These are phyloP conservation scores for Heterocephalus glaber DNA, from an alignment of 2,113 vertebrate genomes.

Conservation along the genomic window DNA sequence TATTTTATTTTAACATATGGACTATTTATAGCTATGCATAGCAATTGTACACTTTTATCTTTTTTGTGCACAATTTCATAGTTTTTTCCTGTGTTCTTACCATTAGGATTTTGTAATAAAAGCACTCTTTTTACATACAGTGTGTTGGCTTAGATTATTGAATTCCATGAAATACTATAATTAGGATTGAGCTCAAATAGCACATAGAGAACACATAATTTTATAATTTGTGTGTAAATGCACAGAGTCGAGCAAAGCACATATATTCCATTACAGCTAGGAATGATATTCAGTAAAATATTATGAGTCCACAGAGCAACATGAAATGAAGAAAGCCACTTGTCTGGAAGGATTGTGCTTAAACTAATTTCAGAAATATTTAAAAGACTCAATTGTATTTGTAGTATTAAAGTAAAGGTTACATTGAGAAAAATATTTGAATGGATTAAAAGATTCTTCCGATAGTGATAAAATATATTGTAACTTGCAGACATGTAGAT, in stretches of 20 bases:
- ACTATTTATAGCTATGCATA: neutral
- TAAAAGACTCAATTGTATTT: conserved; percentile 42
- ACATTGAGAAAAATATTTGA: neutral
- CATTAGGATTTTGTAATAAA: conserved; percentile 6
- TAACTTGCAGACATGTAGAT: neutral
- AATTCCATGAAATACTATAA: neutral
- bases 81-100: neutral
- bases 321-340: conserved; percentile 2
- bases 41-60: neutral
- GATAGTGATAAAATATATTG: conserved; percentile 12
- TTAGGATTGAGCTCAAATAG: neutral
- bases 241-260: neutral
- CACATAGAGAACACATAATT: neutral
- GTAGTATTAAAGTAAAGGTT: conserved; percentile 48
- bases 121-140: neutral
- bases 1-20: neutral
- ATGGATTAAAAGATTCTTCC: neutral
- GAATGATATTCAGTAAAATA: neutral
- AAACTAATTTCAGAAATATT: conserved; percentile 57
- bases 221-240: neutral
- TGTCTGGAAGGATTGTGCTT: neutral
- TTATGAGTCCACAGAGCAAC: neutral
- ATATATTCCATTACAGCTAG: neutral
- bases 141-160: neutral
- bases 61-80: neutral